A percentile compares a stretch with the other conserved stretches of the same genome.
Conservation (phyloP, 2,888 invertebrate genomes). For the Drosophila ustulata region DNA sequence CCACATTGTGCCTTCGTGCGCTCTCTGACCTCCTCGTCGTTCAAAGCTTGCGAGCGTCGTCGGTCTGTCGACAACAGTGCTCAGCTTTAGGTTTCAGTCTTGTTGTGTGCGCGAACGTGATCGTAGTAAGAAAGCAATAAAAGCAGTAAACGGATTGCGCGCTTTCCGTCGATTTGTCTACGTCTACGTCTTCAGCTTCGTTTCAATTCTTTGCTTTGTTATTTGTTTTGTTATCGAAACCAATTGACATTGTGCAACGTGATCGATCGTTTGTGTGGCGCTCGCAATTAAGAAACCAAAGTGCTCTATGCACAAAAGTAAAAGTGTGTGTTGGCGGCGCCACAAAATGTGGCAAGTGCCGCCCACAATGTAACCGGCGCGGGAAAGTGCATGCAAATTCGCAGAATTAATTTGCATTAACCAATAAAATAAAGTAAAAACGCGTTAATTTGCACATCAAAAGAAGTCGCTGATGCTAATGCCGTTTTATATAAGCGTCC, state of each 20-base stretch:
- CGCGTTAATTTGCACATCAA: slow-evolving; percentile 49
- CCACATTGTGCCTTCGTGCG: slow-evolving; percentile 50
- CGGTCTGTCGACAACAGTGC: slow-evolving; percentile 33
- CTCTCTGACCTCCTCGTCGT: slow-evolving; percentile 68
- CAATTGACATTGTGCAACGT: slow-evolving; percentile 69
- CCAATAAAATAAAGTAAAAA: slow-evolving; percentile 8
- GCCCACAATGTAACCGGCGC: slow-evolving; percentile 26
- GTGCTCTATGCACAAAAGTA: slow-evolving; percentile 47
- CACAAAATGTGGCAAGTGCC: slow-evolving; percentile 67
- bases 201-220: slow-evolving; percentile 11
- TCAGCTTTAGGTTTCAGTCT: slow-evolving; percentile 65
- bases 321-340: slow-evolving; percentile 55
- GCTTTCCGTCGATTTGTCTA: slow-evolving; percentile 13
- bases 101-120: slow-evolving; percentile 61
- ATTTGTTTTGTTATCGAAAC: slow-evolving; percentile 59
- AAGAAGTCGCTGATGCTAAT: slow-evolving; percentile 26
- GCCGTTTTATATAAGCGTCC: slow-evolving; percentile 30
- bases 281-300: slow-evolving; percentile 46
- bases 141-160: slow-evolving; percentile 29
- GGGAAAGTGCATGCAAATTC: slow-evolving; percentile 57
- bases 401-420: slow-evolving; percentile 22
- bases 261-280: slow-evolving; percentile 60
- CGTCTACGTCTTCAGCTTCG: slow-evolving; percentile 2
- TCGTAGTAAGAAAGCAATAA: slow-evolving; percentile 49
- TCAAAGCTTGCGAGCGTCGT: slow-evolving; percentile 48